These are phyloP conservation scores for Gobiocypris rarus DNA, from an alignment of 2,113 vertebrate genomes.

Conservation along the genomic window DNA sequence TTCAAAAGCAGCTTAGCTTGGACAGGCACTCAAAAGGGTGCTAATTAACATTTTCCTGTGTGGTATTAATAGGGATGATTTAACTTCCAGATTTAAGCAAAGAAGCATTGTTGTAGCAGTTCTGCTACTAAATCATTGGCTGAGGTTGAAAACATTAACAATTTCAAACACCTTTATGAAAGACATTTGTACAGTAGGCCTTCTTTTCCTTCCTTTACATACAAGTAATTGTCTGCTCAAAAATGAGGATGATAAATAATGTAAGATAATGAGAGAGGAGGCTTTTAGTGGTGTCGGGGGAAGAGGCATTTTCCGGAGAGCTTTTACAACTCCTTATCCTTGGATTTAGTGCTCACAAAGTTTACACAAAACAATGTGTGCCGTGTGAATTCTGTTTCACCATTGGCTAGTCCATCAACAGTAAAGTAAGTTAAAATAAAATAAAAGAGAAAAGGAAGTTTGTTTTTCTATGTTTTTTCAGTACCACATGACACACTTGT, in stretches of 20 bases:
- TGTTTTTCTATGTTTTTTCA: slow-evolving; percentile 14
- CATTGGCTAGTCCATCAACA: background rate
- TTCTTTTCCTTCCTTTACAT: slow-evolving; percentile 8
- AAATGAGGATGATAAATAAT: slow-evolving; percentile 52
- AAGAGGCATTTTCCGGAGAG: slow-evolving; percentile 43
- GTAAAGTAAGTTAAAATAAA: slow-evolving; percentile 19
- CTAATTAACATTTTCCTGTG: slow-evolving; percentile 55
- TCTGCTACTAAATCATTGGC: background rate
- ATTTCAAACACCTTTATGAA: slow-evolving; percentile 45
- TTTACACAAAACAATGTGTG: slow-evolving; percentile 27
- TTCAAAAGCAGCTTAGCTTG: slow-evolving; percentile 54
- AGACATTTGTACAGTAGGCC: slow-evolving; percentile 46
- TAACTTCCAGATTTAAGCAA: slow-evolving; percentile 27
- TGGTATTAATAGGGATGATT: slow-evolving; percentile 52
- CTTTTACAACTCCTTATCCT: slow-evolving; percentile 42
- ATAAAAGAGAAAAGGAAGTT: background rate
- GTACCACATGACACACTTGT: background rate
- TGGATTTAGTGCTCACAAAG: slow-evolving; percentile 38
- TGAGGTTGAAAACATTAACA: slow-evolving; percentile 8
- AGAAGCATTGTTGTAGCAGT: slow-evolving; percentile 24
- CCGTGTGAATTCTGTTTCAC: slow-evolving; percentile 5
- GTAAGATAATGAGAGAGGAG: slow-evolving; percentile 52
- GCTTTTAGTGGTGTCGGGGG: slow-evolving; percentile 41
- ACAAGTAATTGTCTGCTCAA: slow-evolving; percentile 25
- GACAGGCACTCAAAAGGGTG: slow-evolving; percentile 52